Base-by-base conservation (phyloP, 2,888 invertebrate genomes). In the Xestia xanthographa region DNA sequence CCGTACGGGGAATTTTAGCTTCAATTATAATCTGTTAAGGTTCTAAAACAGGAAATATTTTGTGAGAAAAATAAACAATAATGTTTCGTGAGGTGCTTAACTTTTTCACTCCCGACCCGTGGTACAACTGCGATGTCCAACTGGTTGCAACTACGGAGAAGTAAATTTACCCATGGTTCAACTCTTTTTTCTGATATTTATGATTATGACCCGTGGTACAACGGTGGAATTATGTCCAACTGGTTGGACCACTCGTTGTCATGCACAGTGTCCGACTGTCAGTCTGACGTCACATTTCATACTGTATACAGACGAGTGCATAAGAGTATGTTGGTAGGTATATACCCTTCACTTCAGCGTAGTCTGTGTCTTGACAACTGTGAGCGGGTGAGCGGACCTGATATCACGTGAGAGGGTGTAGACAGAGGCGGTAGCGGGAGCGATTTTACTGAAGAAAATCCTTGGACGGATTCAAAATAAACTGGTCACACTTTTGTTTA, bases 351-450 rank as follows among this genome's bases (percentile, higher is more conserved):
- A 38, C 5, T 5, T 17, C 26, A 48, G 63, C 22, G 14, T 60
- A 50, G 26, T 34, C 43, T 22, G 26, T 11, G 62, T 76, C 67
- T 67, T 76, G 53, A 76, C 67, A 63, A 45, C 20, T 38, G 62
- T 66, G 76, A 26, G 50, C 53, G 66, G 43, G 12, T 45, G 26
- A 26, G 26, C 41, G 43, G 43, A n/a, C 50, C 53, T 67, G 43
- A 29, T 63, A 62, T 34, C 38, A 22, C 43, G 12, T 29, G 17
- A 45, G 2, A 53, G 34, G 43, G 22, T 38, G n/a, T 2, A 4
- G 26, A 9, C 43, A 45, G 1, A 45, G 11, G 53, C 22, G 45
- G 48, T 6, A 63, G 77, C 67, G 67, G 53, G 4, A 53, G 34
- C 66, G 65, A 41, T 2, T 29, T n/a, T 29, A 0, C 2, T 9